Conservation (phyloP, 2,888 invertebrate species). For the Pyrocoelia pectoralis region DNA sequence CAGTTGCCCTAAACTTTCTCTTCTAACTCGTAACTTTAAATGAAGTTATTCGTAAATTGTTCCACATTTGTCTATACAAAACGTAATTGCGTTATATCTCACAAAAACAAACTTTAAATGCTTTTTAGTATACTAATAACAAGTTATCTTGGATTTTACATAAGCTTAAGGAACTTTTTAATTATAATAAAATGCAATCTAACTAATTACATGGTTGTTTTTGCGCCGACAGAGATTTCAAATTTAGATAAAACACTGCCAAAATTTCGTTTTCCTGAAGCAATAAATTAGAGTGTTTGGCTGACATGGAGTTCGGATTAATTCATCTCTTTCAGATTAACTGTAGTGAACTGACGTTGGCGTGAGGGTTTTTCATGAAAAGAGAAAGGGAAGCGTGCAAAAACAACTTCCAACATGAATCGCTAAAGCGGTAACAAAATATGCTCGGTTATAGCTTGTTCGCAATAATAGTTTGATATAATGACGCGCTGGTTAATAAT, state of each 20-base stretch:
- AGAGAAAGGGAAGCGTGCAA: slow-evolving; percentile 37
- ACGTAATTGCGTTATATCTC: neutral
- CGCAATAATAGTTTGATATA: slow-evolving; percentile 27
- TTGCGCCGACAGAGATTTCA: slow-evolving; percentile 56
- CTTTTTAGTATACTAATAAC: neutral
- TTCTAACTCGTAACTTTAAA: slow-evolving; percentile 43
- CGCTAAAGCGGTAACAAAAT: slow-evolving; percentile 35
- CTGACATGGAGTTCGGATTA: slow-evolving; percentile 61
- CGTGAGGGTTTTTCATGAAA: slow-evolving; percentile 47
- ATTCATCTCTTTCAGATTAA: slow-evolving; percentile 62
- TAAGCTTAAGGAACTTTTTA: slow-evolving; percentile 52
- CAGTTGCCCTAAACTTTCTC: slow-evolving; percentile 53
- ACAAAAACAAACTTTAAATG: neutral
- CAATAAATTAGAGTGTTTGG: slow-evolving; percentile 59
- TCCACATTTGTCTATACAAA: neutral
- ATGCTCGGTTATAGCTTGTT: slow-evolving; percentile 30
- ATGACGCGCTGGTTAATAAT: slow-evolving; percentile 20
- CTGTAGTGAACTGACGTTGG: slow-evolving; percentile 58
- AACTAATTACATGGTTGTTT: slow-evolving; percentile 58
- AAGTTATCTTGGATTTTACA: neutral
- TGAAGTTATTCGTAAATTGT: slow-evolving; percentile 35
- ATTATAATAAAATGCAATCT: slow-evolving; percentile 59
- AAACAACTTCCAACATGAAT: slow-evolving; percentile 37
- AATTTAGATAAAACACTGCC: slow-evolving; percentile 62
- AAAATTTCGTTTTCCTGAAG: slow-evolving; percentile 59